A percentile compares a stretch with the other conserved stretches of the same genome.
Conservation (phyloP, 2,888 invertebrate species). For the Geotrupes spiniger region DNA sequence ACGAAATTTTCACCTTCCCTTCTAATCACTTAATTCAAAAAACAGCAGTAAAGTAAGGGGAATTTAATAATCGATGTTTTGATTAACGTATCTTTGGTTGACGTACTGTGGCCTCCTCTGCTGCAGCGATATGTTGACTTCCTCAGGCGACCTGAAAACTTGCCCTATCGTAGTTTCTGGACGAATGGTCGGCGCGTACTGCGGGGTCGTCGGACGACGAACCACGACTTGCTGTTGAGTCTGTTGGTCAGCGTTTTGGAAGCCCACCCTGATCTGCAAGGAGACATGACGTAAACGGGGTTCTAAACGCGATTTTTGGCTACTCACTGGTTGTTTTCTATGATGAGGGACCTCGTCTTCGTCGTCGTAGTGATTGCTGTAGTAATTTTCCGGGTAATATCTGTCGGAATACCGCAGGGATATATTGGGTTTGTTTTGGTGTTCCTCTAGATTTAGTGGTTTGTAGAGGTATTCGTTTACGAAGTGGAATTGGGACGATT, state of each 20-base stretch:
- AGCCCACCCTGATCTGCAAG: constrained; percentile 26
- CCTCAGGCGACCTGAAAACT: constrained; percentile 81
- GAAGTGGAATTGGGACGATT: constrained; percentile 85
- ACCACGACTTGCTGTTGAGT: constrained; percentile 33
- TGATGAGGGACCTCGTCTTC: constrained; percentile 50
- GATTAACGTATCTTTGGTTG: constrained; percentile 30
- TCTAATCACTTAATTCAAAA: too few species aligned
- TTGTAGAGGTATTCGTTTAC: constrained; percentile 91
- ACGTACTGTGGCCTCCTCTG: constrained; percentile 69
- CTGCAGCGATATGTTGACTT: constrained; percentile 81
- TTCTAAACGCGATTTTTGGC: not conserved
- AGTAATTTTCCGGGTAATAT: constrained; percentile 78
- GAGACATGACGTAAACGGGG: not conserved
- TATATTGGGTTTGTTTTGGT: constrained; percentile 75
- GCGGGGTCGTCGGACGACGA: constrained; percentile 35
- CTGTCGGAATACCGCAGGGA: constrained; percentile 77
- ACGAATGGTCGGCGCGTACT: constrained; percentile 46
- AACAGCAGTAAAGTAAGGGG: too few species aligned
- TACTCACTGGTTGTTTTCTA: constrained; percentile 32
- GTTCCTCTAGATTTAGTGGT: constrained; percentile 80
- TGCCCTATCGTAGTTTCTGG: constrained; percentile 59
- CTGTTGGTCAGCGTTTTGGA: constrained; percentile 24
- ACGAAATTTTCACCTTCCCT: too few species aligned
- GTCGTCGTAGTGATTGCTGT: constrained; percentile 57
- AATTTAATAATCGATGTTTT: constrained; percentile 16